Base-by-base conservation (phyloP, 2,888 invertebrate genomes). In the Augiades crinisus region DNA sequence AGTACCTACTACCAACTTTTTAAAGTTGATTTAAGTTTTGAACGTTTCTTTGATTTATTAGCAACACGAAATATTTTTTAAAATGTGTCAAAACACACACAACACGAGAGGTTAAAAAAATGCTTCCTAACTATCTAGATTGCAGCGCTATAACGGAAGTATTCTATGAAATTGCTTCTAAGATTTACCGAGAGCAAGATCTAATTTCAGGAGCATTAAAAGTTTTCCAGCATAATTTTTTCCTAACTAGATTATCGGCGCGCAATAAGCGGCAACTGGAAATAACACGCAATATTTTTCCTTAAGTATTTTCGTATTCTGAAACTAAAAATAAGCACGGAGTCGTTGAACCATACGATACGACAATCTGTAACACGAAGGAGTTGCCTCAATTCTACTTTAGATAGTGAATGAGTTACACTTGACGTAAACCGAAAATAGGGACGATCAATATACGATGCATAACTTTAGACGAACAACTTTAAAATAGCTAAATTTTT, bases 271-370 rank as follows among this genome's bases (percentile, higher is more conserved):
- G 19, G 31, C 13, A 17, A 30, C 41, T 41, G 14, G 3, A 38
- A 38, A 41, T 41, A 41, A 16, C 16, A 16, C 40, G 6, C 22
- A n/a, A 24, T 34, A 34, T 44, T 45, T 45, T 44, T 33, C 21
- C 33, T 33, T 33, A 33, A 21, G 19, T n/a, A 34, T 43, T 43
- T 49, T 50, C 17, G 13, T 17, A 34, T 33, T 41, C 22, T 24
- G 12, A 49, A 17, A 33, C 47, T 40, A 47, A 47, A 47, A 10
- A 47, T 47, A 47, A 21, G 10, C 33, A 33, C 6, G 22, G 16
- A 33, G 47, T 30, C 40, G 40, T 33, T 47, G 47, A 47, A 47
- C 47, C 40, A 16, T 40, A 16, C 10, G 10, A 13, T 22, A 40
- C 21, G 31, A 38, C 14, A 21, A 38, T 38, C 40, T 33, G 16